Evolutionary conservation across 2,113 vertebrate species (phyloP).

Genomic region (Lepidothrix coronata): DNA sequence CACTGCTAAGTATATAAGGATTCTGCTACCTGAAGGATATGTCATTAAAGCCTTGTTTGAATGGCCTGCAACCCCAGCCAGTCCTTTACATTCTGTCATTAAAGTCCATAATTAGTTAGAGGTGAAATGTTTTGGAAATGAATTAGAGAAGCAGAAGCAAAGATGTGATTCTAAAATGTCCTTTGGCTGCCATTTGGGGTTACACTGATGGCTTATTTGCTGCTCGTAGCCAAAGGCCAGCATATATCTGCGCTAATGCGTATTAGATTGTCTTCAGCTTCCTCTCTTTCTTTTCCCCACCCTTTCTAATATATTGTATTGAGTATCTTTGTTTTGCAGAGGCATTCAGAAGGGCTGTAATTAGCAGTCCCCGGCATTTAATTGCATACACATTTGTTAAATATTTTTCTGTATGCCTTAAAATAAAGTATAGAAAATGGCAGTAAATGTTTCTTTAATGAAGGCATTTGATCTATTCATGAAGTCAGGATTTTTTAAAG

Average conservation of each 20-base stretch:
- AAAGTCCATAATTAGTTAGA: conserved; percentile 61
- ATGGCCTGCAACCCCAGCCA: conserved; percentile 49
- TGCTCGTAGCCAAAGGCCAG: conserved; percentile 30
- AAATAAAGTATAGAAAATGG: conserved; percentile 68
- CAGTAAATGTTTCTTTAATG: conserved; percentile 57
- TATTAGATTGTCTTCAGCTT: conserved; percentile 53
- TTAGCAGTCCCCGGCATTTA: conserved; percentile 60
- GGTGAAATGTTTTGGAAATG: conserved; percentile 59
- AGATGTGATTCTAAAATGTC: conserved; percentile 31
- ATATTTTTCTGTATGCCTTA: conserved; percentile 68
- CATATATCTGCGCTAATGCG: neutral
- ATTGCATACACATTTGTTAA: conserved; percentile 66
- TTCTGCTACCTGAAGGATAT: conserved; percentile 57
- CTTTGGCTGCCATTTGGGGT: conserved; percentile 43
- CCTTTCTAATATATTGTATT: conserved; percentile 33
- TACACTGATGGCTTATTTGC: conserved; percentile 13
- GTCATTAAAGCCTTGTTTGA: conserved; percentile 56
- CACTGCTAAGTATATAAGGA: conserved; percentile 45
- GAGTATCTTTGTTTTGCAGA: conserved; percentile 61
- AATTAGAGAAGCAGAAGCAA: conserved; percentile 47
- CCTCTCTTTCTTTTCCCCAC: conserved; percentile 36
- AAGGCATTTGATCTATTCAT: conserved; percentile 57
- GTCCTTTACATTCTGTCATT: conserved; percentile 52
- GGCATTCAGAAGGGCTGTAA: conserved; percentile 56
- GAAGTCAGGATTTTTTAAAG: conserved; percentile 47